Conservation (phyloP, 2,797 vertebrate genomes). For the Clarias pachynema region DNA sequence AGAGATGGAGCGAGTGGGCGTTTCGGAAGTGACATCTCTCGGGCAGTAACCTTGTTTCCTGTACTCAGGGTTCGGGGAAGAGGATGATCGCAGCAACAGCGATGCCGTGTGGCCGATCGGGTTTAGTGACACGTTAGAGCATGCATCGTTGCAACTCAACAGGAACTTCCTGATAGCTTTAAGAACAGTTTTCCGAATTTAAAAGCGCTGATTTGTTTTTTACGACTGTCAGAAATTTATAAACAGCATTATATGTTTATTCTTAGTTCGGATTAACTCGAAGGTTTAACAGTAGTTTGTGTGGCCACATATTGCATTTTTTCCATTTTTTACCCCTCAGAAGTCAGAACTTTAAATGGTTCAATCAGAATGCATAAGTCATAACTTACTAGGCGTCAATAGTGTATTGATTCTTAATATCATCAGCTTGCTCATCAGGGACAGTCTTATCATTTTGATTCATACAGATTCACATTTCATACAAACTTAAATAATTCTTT, state of each 20-base stretch:
- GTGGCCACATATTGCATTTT: neutral
- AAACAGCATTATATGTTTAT: neutral
- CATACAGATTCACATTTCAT: no score
- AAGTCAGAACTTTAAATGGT: no score
- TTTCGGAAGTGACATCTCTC: slow-evolving; percentile 86
- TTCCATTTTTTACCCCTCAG: no score
- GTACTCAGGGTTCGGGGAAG: slow-evolving; percentile 72
- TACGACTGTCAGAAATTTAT: neutral
- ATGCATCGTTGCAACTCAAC: neutral
- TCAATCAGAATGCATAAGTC: no score
- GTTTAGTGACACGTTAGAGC: slow-evolving; percentile 58
- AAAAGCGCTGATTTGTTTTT: neutral
- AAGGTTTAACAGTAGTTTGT: neutral
- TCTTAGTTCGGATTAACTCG: neutral
- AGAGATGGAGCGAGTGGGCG: slow-evolving; percentile 79
- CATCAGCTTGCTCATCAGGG: no score
- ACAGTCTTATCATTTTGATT: no score
- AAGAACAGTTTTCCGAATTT: neutral
- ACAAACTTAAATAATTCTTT: no score
- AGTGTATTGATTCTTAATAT: no score
- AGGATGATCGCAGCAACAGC: slow-evolving; percentile 59
- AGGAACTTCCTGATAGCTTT: neutral
- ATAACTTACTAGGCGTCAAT: no score
- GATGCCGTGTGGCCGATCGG: slow-evolving; percentile 64
- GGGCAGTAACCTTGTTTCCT: slow-evolving; percentile 85